Base-by-base conservation (phyloP, 2,113 vertebrate genomes). In the Mionectes macconnelli region DNA sequence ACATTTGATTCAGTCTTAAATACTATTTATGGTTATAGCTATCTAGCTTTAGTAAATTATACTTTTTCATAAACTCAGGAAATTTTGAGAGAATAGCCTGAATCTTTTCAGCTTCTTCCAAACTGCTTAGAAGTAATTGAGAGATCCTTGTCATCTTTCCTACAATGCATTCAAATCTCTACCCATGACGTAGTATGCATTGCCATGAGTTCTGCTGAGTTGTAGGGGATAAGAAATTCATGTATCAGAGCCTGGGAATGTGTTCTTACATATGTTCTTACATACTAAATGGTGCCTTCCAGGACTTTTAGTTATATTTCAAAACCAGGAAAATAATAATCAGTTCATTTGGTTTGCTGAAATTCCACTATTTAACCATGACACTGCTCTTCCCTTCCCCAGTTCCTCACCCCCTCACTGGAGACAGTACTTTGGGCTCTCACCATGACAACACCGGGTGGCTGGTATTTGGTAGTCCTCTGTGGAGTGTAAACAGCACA, bases 21-120 rank as follows among this genome's bases (percentile, higher is more conserved):
- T 81, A 74, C 47, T 83, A 30, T 60, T 79, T 80, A 64, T 18
- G 21, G 10, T 37, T 74, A 56, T 68, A 84, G 14, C 18, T 76
- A 44, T 50, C 40, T 42, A 31, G 18, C 20, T 77, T 77, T 73
- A 21, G 9, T 40, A 91, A 86, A 66, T 70, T 4, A 23, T 27
- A 70, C 8, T 25, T 66, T 87, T 94, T 87, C 17, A 81, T 76
- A 84, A 94, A 42, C 20, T n/a, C 37, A 82, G 40, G 25, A 87
- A 91, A 60, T 50, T 60, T 75, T 87, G n/a, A 57, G 28, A 27
- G 8, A 75, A 67, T 37, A 74, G 8, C 8, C 31, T 76, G n/a
- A 75, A 77, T 47, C 2, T 70, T 80, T 84, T 74, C 20, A 23
- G 33, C 23, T 56, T 75, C 22, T 76, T 86, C 62, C 55, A 82